These are phyloP conservation scores for Drosophila lowei DNA, from an alignment of 1,140 invertebrate species.

Conservation along the genomic window DNA sequence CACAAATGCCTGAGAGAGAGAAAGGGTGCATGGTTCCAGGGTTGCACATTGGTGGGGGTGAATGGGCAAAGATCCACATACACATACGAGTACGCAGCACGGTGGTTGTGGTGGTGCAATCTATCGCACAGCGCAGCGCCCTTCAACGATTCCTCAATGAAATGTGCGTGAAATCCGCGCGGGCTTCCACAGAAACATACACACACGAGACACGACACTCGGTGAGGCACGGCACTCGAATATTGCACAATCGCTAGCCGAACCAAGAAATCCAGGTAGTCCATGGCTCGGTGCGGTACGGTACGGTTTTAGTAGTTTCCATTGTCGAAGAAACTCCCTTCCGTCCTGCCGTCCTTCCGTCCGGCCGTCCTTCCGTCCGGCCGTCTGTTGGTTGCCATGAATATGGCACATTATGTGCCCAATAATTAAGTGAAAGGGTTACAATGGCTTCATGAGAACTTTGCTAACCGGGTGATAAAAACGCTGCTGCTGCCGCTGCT, in stretches of 20 bases:
- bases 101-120: constrained; percentile 59
- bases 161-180: constrained; percentile 64
- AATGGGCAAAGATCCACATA: constrained; percentile 8
- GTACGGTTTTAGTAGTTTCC: constrained; percentile 20
- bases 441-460: constrained; percentile 79
- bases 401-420: constrained; percentile 77
- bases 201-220: constrained; percentile 12
- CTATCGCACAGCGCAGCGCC: constrained; percentile 51
- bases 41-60: constrained; percentile 1
- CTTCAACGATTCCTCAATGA: constrained; percentile 69
- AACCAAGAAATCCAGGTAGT: constrained; percentile 19
- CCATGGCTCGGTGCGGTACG: constrained; percentile 2
- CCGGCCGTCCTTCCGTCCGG: background rate
- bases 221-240: constrained; percentile 7
- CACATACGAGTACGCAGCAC: background rate
- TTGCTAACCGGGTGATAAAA: constrained; percentile 74
- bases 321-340: constrained; percentile 24
- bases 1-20: constrained; percentile 18
- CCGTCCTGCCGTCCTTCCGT: background rate
- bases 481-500: constrained; percentile 6
- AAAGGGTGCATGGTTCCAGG: background rate
- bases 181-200: background rate
- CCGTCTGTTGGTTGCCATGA: constrained; percentile 64
- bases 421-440: constrained; percentile 82
- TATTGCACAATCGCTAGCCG: constrained; percentile 48